A percentile compares a stretch with the other conserved stretches of the same genome.
Evolutionary conservation across 2,113 vertebrate genomes (phyloP).

Genomic region (Cephalopterus ornatus): DNA sequence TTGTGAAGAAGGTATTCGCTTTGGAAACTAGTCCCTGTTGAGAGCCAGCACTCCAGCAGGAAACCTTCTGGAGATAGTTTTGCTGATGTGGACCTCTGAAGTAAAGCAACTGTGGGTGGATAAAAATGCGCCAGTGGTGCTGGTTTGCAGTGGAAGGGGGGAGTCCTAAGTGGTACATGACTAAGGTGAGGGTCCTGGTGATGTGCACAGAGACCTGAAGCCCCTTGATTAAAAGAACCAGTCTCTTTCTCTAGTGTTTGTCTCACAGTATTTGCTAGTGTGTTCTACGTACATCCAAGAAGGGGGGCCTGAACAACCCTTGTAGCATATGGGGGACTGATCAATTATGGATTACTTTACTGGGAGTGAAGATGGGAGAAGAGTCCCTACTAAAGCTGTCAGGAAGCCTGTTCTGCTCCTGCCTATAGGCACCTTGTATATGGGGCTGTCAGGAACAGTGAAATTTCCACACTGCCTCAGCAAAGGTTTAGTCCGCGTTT

Average conservation of each 20-base stretch:
- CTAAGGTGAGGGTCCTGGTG: not conserved
- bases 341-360: not conserved
- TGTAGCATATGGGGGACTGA: not conserved
- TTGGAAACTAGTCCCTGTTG: not conserved
- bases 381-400: not conserved
- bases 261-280: not conserved
- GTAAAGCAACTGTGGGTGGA: not conserved
- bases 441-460: not conserved
- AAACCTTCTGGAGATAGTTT: not conserved
- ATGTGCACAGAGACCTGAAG: not conserved
- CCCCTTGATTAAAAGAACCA: not conserved
- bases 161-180: not conserved
- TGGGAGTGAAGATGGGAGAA: not conserved
- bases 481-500: slow-evolving; percentile 27
- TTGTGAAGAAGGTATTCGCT: not conserved
- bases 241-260: not conserved
- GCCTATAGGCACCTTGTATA: not conserved
- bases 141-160: not conserved
- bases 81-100: not conserved
- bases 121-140: not conserved
- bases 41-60: not conserved
- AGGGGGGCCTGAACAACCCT: not conserved
- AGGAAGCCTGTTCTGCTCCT: not conserved
- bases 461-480: not conserved
- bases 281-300: not conserved